phyloP scores from a whole-genome alignment of 1,140 invertebrate species.

The Protaetia brevitarsis region DNA sequence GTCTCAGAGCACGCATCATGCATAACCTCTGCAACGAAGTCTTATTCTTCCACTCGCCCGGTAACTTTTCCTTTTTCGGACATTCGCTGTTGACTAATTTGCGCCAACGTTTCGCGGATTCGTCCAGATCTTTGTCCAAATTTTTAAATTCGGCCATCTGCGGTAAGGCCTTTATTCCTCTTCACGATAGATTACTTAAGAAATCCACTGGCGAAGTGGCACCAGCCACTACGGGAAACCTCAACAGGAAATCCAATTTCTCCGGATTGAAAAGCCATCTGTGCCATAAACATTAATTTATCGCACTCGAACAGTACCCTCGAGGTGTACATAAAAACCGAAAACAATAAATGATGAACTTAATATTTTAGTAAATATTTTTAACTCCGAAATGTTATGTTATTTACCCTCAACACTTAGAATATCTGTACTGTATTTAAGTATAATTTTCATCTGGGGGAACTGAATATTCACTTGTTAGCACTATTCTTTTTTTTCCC shows the following conservation, averaged over 20 bases:
- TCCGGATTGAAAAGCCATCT: constrained; percentile 66
- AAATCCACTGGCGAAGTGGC: constrained; percentile 79
- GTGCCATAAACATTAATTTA: constrained; percentile 87
- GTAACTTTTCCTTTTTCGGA: constrained; percentile 91
- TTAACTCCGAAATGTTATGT: too few relatives aligned
- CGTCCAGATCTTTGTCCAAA: constrained; percentile 90
- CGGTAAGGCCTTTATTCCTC: constrained; percentile 78
- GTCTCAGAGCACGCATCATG: constrained; percentile 84
- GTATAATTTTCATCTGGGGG: too few relatives aligned
- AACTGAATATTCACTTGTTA: too few relatives aligned
- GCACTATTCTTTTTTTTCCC: too few relatives aligned
- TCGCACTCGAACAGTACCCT: constrained; percentile 90
- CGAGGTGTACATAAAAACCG: constrained; percentile 84
- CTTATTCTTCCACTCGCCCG: constrained; percentile 96
- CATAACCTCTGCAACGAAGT: constrained; percentile 82
- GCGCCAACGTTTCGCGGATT: constrained; percentile 80
- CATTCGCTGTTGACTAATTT: constrained; percentile 89
- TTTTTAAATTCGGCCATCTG: constrained; percentile 79
- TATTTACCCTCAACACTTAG: too few relatives aligned
- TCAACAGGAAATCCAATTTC: constrained; percentile 86
- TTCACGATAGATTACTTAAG: constrained; percentile 80
- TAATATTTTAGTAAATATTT: too few relatives aligned
- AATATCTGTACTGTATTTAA: too few relatives aligned
- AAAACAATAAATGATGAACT: too few relatives aligned
- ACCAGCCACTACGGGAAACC: constrained; percentile 68